A percentile compares a stretch with the other conserved stretches of the same genome.
phyloP scores from a whole-genome alignment of 2,113 vertebrate species.

The Corythoichthys intestinalis region DNA sequence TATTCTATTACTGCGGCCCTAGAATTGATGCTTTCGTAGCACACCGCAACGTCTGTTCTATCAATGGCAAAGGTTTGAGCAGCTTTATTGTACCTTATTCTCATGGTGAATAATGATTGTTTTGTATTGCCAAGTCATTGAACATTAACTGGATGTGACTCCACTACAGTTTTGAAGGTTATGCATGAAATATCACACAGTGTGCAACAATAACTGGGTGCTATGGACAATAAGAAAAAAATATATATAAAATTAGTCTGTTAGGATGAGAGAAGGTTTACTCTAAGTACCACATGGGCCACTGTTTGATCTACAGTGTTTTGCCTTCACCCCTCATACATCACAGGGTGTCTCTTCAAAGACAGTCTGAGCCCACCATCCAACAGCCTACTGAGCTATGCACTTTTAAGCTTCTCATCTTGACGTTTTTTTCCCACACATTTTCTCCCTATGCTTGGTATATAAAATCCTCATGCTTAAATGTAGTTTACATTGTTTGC shows the following conservation, averaged over 20 bases:
- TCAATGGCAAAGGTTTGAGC: too few relatives aligned
- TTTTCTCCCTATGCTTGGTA: slow-evolving; percentile 29
- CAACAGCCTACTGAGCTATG: slow-evolving; percentile 31
- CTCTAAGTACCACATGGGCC: slow-evolving; percentile 11
- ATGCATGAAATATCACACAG: neutral
- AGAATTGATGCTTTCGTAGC: too few relatives aligned
- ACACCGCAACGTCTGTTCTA: too few relatives aligned
- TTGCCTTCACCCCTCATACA: slow-evolving; percentile 35
- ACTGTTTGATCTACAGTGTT: slow-evolving; percentile 7
- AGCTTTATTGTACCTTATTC: too few relatives aligned
- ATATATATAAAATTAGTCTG: slow-evolving; percentile 4
- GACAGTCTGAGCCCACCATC: slow-evolving; percentile 25
- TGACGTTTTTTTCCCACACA: slow-evolving; percentile 26
- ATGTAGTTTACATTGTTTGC: slow-evolving; percentile 34
- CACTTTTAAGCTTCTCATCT: slow-evolving; percentile 22
- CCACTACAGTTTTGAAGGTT: neutral
- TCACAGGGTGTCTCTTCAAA: slow-evolving; percentile 38
- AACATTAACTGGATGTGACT: neutral
- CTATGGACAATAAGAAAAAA: slow-evolving; percentile 4
- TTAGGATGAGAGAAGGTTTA: neutral
- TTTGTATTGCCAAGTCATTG: neutral
- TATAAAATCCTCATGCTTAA: slow-evolving; percentile 30
- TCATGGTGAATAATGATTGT: neutral
- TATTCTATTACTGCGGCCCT: too few relatives aligned
- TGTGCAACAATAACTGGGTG: neutral